Base-by-base conservation (phyloP, 2,797 vertebrate genomes). In the Oryzias dopingdopingensis region DNA sequence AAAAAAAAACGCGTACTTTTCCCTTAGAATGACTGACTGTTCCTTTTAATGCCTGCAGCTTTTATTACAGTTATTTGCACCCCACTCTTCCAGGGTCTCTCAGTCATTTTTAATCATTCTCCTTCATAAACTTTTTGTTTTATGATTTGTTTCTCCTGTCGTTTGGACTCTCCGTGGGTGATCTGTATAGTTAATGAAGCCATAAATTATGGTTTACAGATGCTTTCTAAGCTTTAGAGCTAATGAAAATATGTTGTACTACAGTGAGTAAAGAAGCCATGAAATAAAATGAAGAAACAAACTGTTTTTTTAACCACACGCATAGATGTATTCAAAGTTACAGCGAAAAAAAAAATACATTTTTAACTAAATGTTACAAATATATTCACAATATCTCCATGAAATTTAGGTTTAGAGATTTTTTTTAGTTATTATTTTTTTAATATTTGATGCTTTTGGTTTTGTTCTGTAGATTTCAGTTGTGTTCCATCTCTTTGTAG, bases 401-500 rank as follows among this genome's bases (percentile, higher is more conserved):
- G 32, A 37, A 10, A 37, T 37, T 37, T 13, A 37, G 4, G 12
- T 37, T 37, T 3, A 12, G 32, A 37, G 10, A 37, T 37, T 12
- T 12, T 12, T 37, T 3, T 3, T 2, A 29, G 7, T 22, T 22
- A 22, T 3, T 6, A 26, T 6, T 29, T 1, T 29, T 5, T 32
- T 8, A 0, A 12, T 3, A 37, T 37, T 12, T 12, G 12, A 37
- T 4, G 3, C 32, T 37, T 37, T 37, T 37, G 32, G 10, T 3
- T 37, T 37, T 37, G 10, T 37, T 37, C 32, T 37, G 32, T 37
- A 72, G 46, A 72, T 23, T 56, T 5, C 4, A 44, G 51, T 42
- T 18, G 42, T 13, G 18, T 46, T n/a, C 20, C 32, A 12, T 37
- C 2, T 65, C 16, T 81, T 88, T 89, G 68, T 78, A 98, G 97